These are phyloP conservation scores for Ceyx margarethae DNA, from an alignment of 2,113 vertebrate species.

Conservation along the genomic window DNA sequence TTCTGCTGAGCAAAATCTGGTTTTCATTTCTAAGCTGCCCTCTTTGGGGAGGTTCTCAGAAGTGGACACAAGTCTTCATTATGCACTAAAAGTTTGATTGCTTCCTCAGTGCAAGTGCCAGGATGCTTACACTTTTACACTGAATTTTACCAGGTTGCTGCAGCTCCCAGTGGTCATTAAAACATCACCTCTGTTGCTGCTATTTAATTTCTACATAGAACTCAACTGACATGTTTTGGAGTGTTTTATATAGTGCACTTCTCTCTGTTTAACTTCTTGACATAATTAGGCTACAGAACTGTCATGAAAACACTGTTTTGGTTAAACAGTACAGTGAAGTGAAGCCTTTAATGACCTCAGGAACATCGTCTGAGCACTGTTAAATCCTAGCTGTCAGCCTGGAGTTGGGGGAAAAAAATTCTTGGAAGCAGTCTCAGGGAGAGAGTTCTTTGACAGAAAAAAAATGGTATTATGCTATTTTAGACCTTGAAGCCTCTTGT, in stretches of 20 bases:
- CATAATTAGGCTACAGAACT: background rate
- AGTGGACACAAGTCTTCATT: background rate
- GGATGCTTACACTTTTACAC: background rate
- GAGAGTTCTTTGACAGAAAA: background rate
- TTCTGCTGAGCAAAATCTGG: background rate
- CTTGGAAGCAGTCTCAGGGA: background rate
- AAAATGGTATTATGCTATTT: background rate
- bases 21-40: background rate
- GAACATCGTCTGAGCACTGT: background rate
- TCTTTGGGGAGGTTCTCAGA: background rate
- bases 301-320: background rate
- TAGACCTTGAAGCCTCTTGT: background rate
- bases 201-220: background rate
- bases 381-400: background rate
- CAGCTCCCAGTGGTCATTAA: background rate
- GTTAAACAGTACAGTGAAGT: background rate
- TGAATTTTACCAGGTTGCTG: background rate
- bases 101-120: background rate
- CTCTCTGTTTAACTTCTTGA: background rate
- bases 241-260: background rate
- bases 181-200: background rate
- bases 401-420: background rate
- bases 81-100: background rate
- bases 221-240: background rate
- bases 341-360: background rate